A percentile compares a stretch with the other conserved stretches of the same genome.
These are phyloP conservation scores for Chionoecetes opilio DNA, from an alignment of 1,140 invertebrate genomes.

Conservation along the genomic window DNA sequence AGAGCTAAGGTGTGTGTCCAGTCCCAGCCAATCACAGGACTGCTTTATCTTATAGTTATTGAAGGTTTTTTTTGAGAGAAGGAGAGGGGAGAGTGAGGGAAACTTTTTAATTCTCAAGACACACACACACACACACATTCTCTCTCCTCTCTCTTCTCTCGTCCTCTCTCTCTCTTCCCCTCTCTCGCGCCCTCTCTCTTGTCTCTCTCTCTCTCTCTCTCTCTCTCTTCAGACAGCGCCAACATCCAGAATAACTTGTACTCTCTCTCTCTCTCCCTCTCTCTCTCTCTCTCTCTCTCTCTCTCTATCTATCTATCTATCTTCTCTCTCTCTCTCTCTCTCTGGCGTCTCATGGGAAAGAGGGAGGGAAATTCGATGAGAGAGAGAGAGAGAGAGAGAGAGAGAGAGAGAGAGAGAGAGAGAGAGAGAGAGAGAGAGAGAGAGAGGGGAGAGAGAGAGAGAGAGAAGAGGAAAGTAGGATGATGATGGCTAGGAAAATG, in stretches of 20 bases:
- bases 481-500: neutral
- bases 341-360: no score
- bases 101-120: neutral
- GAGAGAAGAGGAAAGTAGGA: neutral
- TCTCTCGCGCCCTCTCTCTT: neutral
- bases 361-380: no score
- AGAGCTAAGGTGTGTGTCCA: no score
- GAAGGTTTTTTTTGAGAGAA: neutral
- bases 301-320: no score
- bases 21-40: no score
- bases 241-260: neutral
- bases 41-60: neutral
- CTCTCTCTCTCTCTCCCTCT: no score
- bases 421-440: slow-evolving; percentile 1
- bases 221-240: neutral
- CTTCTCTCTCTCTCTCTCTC: no score
- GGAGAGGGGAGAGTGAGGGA: neutral
- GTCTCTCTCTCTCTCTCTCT: no score
- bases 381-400: neutral
- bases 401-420: slow-evolving; percentile 3
- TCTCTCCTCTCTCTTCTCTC: no score
- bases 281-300: no score
- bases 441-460: neutral
- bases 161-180: no score
- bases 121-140: neutral